phyloP scores from a whole-genome alignment of 2,888 invertebrate species.

The Petrolisthes cinctipes region DNA sequence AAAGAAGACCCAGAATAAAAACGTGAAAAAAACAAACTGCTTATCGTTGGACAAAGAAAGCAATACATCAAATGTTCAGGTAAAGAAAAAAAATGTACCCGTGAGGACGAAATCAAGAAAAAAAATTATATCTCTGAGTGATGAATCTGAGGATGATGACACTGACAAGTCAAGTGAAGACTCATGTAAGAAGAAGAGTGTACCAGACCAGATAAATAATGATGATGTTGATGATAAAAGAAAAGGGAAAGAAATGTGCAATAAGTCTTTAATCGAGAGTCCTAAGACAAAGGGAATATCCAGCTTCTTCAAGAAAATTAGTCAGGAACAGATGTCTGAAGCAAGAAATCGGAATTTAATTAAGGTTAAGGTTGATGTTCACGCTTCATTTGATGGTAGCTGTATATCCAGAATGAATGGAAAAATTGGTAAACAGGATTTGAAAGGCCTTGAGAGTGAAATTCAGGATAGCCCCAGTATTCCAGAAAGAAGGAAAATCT shows the following conservation, averaged over 20 bases:
- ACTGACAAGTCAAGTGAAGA: too few species aligned
- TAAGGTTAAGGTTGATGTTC: slow-evolving; percentile 53
- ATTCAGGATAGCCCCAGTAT: neutral
- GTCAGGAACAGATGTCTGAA: slow-evolving; percentile 36
- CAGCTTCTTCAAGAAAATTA: slow-evolving; percentile 47
- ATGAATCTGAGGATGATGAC: too few species aligned
- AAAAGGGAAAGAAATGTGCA: neutral
- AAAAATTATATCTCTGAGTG: too few species aligned
- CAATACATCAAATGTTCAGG: too few species aligned
- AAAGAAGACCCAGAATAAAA: too few species aligned
- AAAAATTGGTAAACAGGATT: neutral
- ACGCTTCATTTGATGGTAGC: slow-evolving; percentile 43
- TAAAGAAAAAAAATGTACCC: too few species aligned
- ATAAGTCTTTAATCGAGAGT: neutral
- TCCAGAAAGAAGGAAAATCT: neutral
- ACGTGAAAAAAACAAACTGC: too few species aligned
- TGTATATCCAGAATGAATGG: neutral
- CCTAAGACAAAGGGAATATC: slow-evolving; percentile 23
- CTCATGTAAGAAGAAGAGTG: too few species aligned
- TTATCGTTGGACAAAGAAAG: too few species aligned
- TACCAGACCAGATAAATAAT: neutral
- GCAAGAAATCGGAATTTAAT: slow-evolving; percentile 31
- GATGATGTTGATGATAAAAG: neutral
- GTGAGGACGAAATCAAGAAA: too few species aligned
- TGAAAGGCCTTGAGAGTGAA: neutral